Percentiles rank a stretch among this genome's conserved stretches.
These are phyloP conservation scores for Conomelus anceps DNA, from an alignment of 2,888 invertebrate species.

Conservation along the genomic window DNA sequence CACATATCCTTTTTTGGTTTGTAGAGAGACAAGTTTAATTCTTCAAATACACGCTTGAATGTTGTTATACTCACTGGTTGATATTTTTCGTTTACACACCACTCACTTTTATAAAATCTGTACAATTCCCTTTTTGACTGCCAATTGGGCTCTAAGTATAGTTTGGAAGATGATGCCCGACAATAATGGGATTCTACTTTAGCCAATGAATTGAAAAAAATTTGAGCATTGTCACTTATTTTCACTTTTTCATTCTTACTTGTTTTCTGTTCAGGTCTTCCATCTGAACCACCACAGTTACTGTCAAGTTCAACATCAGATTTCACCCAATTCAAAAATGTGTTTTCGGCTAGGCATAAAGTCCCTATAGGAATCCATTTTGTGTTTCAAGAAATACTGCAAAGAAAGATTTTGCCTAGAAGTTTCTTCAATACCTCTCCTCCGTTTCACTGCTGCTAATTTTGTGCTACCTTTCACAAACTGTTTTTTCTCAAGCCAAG, in stretches of 20 bases:
- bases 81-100: neutral
- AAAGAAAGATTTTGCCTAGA: conserved; percentile 16
- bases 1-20: conserved; percentile 20
- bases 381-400: conserved; percentile 14
- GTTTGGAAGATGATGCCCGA: conserved; percentile 10
- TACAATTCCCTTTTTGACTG: conserved; percentile 17
- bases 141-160: conserved; percentile 18
- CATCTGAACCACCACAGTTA: conserved; percentile 3
- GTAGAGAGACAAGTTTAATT: conserved; percentile 12
- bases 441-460: conserved; percentile 1
- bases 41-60: conserved; percentile 8
- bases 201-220: conserved; percentile 18
- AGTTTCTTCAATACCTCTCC: neutral
- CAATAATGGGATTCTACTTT: conserved; percentile 18
- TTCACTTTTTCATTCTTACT: conserved; percentile 4
- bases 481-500: conserved; percentile 19
- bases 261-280: conserved; percentile 10
- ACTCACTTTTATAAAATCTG: conserved; percentile 1
- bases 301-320: neutral
- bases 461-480: conserved; percentile 8
- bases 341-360: conserved; percentile 18
- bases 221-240: neutral
- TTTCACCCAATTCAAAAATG: conserved; percentile 11
- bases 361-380: conserved; percentile 5
- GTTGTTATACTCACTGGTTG: neutral